phyloP scores from a whole-genome alignment of 1,140 invertebrate genomes.

The Orchesella cincta region DNA sequence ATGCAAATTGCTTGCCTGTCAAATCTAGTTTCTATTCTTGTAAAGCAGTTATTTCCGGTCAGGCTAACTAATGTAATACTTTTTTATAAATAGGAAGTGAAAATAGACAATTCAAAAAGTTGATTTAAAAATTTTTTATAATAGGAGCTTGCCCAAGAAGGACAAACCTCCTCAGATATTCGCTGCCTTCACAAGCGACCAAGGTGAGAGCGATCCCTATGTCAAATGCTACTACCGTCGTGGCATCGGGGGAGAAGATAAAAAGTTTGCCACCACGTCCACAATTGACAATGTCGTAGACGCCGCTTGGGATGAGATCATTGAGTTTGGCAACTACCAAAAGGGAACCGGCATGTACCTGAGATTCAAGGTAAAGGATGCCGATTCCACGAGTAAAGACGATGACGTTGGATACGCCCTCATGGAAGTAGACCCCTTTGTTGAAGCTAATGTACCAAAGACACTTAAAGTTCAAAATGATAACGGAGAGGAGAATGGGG shows the following conservation, averaged over 20 bases:
- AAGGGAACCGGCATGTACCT: slow-evolving; percentile 38
- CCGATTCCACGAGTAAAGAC: slow-evolving; percentile 37
- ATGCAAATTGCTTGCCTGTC: too few species aligned
- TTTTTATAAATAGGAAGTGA: too few species aligned
- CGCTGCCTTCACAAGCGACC: slow-evolving; percentile 30
- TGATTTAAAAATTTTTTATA: neutral
- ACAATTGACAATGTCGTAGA: slow-evolving; percentile 39
- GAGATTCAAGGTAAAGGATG: slow-evolving; percentile 37
- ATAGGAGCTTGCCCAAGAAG: slow-evolving; percentile 12
- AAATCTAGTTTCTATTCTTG: too few species aligned
- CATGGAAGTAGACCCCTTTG: slow-evolving; percentile 32
- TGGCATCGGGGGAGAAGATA: slow-evolving; percentile 35
- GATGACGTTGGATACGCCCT: slow-evolving; percentile 38
- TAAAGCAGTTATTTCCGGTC: too few species aligned
- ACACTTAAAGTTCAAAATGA: slow-evolving; percentile 33
- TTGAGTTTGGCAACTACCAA: slow-evolving; percentile 45
- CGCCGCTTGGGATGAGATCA: slow-evolving; percentile 38
- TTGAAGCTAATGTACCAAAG: slow-evolving; percentile 19
- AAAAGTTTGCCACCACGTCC: slow-evolving; percentile 33
- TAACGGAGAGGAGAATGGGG: slow-evolving; percentile 30
- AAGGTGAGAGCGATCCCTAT: slow-evolving; percentile 25
- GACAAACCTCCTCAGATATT: slow-evolving; percentile 29
- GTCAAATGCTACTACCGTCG: slow-evolving; percentile 39
- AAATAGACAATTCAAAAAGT: too few species aligned
- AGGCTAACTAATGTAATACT: too few species aligned